Evolutionary conservation across 2,888 invertebrate species (phyloP).

Genomic region (Lycocerus yunnanus): DNA sequence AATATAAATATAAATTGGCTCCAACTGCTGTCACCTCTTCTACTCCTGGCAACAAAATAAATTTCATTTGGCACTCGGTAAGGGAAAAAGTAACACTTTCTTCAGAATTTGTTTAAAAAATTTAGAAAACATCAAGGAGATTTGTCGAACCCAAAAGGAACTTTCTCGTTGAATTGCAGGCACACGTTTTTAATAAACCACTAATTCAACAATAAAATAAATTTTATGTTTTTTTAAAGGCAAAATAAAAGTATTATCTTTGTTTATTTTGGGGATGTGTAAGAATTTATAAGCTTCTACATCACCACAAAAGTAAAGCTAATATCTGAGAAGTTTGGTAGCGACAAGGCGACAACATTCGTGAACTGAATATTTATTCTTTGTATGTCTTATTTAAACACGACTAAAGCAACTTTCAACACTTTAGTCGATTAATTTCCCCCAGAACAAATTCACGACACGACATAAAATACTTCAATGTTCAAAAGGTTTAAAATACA

Average conservation of each 20-base stretch:
- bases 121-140: background rate
- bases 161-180: background rate
- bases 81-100: background rate
- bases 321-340: conserved; percentile 37
- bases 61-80: conserved; percentile 5
- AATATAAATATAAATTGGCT: conserved; percentile 33
- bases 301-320: conserved; percentile 38
- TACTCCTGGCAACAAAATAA: conserved; percentile 6
- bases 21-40: conserved; percentile 27
- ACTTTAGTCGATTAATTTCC: background rate
- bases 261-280: conserved; percentile 24
- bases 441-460: background rate
- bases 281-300: conserved; percentile 41
- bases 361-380: conserved; percentile 42
- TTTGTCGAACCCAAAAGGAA: background rate
- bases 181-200: background rate
- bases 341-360: conserved; percentile 40
- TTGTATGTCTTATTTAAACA: conserved; percentile 39
- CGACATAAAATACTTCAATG: background rate
- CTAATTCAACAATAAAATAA: background rate
- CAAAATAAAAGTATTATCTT: background rate
- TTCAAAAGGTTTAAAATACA: background rate
- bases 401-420: background rate
- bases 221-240: background rate
- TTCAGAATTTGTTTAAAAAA: background rate